A percentile compares a stretch with the other conserved stretches of the same genome.
Evolutionary conservation across 2,113 vertebrate species (phyloP).

Genomic region (Myotis yumanensis): DNA sequence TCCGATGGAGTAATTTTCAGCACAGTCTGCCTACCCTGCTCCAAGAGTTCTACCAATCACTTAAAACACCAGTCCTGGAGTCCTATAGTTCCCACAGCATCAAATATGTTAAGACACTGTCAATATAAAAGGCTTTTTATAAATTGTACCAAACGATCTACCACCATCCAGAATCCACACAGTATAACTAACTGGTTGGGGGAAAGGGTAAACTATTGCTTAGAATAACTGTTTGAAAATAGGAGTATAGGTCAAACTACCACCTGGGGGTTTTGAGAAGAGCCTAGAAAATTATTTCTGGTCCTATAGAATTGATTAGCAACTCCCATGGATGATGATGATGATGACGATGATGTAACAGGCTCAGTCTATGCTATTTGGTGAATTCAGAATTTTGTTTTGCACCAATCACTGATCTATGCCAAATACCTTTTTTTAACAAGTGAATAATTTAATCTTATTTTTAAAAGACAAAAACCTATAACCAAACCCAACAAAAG

Average conservation of each 20-base stretch:
- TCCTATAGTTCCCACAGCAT: not conserved
- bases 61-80: not conserved
- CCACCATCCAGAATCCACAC: not conserved
- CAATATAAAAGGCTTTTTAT: not conserved
- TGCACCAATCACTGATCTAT: not conserved
- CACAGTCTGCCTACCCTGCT: not conserved
- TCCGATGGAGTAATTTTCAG: slow-evolving; percentile 15
- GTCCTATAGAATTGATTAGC: not conserved
- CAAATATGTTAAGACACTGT: not conserved
- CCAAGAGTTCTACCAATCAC: not conserved
- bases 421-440: not conserved
- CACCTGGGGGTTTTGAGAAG: not conserved
- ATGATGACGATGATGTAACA: not conserved
- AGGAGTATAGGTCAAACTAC: not conserved
- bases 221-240: not conserved
- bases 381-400: slow-evolving; percentile 26
- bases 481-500: not conserved
- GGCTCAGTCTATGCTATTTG: not conserved
- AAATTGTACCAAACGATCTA: not conserved
- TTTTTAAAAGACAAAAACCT: not conserved
- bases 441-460: slow-evolving; percentile 8
- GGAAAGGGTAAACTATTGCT: not conserved
- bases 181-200: not conserved
- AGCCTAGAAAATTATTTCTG: not conserved
- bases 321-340: not conserved